A percentile compares a stretch with the other conserved stretches of the same genome.
Evolutionary conservation across 2,113 vertebrate genomes (phyloP).

Genomic region (Xiphophorus maculatus): DNA sequence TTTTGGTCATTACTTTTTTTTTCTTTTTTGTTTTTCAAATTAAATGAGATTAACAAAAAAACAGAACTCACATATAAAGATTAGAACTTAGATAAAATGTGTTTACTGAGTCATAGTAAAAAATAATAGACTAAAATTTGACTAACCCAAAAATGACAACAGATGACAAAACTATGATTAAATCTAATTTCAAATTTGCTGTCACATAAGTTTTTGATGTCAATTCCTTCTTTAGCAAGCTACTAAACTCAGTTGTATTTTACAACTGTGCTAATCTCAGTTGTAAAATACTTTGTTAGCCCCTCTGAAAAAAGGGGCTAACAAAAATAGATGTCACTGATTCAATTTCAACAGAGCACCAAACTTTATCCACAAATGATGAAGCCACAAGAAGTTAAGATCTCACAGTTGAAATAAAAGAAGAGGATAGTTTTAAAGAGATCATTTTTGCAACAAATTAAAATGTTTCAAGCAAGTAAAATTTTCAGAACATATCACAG

Average conservation of each 20-base stretch:
- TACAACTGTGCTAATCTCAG: not conserved
- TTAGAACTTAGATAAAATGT: too few relatives aligned
- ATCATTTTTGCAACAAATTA: not conserved
- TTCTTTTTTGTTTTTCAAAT: too few relatives aligned
- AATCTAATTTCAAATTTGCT: too few relatives aligned
- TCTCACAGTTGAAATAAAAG: not conserved
- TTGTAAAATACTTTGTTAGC: too few relatives aligned
- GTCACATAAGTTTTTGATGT: not conserved
- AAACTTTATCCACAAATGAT: not conserved
- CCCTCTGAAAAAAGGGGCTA: not conserved
- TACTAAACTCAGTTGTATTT: not conserved
- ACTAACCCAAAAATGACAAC: too few relatives aligned
- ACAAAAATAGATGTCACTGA: not conserved
- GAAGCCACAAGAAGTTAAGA: not conserved
- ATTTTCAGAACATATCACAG: not conserved
- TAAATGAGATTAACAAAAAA: too few relatives aligned
- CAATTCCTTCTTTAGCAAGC: not conserved
- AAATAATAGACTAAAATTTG: too few relatives aligned
- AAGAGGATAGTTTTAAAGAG: not conserved
- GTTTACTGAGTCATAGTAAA: too few relatives aligned
- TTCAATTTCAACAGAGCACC: not conserved
- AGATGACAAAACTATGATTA: too few relatives aligned
- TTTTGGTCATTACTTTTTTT: too few relatives aligned
- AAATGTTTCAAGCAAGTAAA: not conserved
- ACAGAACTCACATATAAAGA: too few relatives aligned